These are phyloP conservation scores for Rhabdophis nuchalis DNA, from an alignment of 2,797 vertebrate genomes.

Conservation along the genomic window DNA sequence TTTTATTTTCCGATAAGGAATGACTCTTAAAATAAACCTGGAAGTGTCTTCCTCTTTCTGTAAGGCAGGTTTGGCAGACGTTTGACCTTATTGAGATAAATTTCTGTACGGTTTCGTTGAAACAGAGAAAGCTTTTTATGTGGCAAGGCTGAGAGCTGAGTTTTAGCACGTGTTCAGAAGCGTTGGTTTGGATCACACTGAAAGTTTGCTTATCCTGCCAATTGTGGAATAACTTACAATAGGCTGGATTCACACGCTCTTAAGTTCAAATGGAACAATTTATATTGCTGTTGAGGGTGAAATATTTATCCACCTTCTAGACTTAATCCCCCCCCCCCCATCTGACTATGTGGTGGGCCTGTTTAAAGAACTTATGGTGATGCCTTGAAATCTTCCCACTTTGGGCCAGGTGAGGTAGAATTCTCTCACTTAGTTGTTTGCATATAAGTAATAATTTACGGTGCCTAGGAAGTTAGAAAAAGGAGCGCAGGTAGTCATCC, in stretches of 20 bases:
- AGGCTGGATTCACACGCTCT: not conserved
- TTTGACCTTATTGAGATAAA: not conserved
- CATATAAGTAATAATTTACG: not conserved
- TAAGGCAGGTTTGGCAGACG: not conserved
- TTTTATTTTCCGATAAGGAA: not conserved
- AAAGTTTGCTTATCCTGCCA: not conserved
- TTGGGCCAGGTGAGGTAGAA: no score
- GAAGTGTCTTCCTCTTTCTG: not conserved
- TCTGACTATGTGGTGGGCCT: not conserved
- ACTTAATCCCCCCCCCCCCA: not conserved
- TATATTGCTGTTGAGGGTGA: not conserved
- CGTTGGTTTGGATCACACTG: not conserved
- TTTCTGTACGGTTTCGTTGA: not conserved
- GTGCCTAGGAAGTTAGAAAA: not conserved
- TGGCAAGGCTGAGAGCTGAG: not conserved
- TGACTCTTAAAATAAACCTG: not conserved
- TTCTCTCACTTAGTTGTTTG: not conserved
- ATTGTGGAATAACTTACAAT: not conserved
- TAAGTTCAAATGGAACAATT: not conserved
- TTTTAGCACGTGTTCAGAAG: not conserved
- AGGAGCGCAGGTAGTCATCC: not conserved
- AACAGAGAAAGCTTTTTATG: not conserved
- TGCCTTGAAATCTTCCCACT: not conserved
- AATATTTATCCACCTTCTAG: not conserved
- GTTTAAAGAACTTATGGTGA: not conserved